Percentiles rank a stretch among this genome's conserved stretches.
These are phyloP conservation scores for Gymnocypris eckloni DNA, from an alignment of 2,797 vertebrate species.

Conservation along the genomic window DNA sequence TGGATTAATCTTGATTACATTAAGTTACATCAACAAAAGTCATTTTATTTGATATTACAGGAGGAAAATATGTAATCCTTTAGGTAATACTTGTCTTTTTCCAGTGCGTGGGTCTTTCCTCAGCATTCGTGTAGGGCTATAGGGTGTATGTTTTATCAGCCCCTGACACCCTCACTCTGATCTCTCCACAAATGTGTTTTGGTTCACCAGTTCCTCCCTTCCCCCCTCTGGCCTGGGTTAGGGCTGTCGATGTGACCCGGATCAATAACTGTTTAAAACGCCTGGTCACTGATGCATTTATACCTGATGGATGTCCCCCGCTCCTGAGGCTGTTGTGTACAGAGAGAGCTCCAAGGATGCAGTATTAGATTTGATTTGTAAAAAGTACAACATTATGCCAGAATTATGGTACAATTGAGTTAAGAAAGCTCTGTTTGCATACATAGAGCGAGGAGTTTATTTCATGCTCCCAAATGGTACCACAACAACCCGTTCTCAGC, in stretches of 20 bases:
- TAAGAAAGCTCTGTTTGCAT: not conserved
- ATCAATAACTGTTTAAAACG: constrained; percentile 85
- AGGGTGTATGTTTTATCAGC: constrained; percentile 15
- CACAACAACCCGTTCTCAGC: constrained; percentile 48
- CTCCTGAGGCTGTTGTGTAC: constrained; percentile 24
- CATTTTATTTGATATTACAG: not conserved
- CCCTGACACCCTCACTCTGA: constrained; percentile 41
- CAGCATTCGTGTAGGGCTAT: not conserved
- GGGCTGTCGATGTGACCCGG: constrained; percentile 78
- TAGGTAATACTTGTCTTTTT: not conserved
- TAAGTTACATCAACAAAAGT: not conserved
- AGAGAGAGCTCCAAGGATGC: not conserved
- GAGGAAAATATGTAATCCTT: not conserved
- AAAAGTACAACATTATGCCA: too few relatives aligned
- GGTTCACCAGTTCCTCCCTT: constrained; percentile 52
- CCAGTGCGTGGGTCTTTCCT: not conserved
- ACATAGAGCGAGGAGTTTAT: not conserved
- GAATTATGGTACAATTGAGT: not conserved
- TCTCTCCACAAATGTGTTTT: constrained; percentile 60
- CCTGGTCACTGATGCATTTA: constrained; percentile 74
- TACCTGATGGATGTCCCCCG: constrained; percentile 62
- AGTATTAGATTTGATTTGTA: not conserved
- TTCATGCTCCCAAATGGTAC: not conserved
- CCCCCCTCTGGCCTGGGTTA: constrained; percentile 64
- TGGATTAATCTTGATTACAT: too few relatives aligned